Conservation (phyloP, 2,888 invertebrate genomes). For the Polymixis flavicincta region DNA sequence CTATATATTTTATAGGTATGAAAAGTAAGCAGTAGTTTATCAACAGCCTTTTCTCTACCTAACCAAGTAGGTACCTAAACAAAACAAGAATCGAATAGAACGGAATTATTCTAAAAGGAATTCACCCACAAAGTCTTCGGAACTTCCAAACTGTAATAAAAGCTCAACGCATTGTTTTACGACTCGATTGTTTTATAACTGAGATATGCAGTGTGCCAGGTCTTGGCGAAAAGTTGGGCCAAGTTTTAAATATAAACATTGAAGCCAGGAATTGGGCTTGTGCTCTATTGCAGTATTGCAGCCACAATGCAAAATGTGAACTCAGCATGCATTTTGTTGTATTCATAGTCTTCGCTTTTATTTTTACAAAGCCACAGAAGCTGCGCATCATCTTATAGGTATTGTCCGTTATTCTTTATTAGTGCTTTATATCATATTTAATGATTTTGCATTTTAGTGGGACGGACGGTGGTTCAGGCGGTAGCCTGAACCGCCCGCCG, state of each 20-base stretch:
- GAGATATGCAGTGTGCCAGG: background rate
- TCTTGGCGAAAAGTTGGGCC: conserved; percentile 5
- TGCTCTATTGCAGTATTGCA: conserved; percentile 31
- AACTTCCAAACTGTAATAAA: conserved; percentile 26
- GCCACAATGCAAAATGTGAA: conserved; percentile 46
- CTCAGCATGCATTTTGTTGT: conserved; percentile 18
- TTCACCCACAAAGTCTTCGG: background rate
- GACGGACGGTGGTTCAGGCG: background rate
- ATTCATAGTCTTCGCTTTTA: conserved; percentile 38
- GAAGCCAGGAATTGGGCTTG: conserved; percentile 6
- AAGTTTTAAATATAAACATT: conserved; percentile 44
- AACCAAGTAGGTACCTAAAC: background rate
- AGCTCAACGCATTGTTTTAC: conserved; percentile 21
- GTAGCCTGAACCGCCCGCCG: no score
- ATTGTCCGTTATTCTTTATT: background rate
- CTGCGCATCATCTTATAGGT: background rate
- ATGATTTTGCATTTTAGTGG: background rate
- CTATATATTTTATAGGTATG: background rate
- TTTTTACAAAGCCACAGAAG: background rate
- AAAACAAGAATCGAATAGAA: background rate
- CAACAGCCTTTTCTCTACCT: background rate
- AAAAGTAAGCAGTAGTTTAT: background rate
- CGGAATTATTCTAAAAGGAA: background rate
- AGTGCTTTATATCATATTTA: background rate
- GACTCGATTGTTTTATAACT: conserved; percentile 3